phyloP scores from a whole-genome alignment of 2,888 invertebrate genomes.

The Watsonalla cultraria region DNA sequence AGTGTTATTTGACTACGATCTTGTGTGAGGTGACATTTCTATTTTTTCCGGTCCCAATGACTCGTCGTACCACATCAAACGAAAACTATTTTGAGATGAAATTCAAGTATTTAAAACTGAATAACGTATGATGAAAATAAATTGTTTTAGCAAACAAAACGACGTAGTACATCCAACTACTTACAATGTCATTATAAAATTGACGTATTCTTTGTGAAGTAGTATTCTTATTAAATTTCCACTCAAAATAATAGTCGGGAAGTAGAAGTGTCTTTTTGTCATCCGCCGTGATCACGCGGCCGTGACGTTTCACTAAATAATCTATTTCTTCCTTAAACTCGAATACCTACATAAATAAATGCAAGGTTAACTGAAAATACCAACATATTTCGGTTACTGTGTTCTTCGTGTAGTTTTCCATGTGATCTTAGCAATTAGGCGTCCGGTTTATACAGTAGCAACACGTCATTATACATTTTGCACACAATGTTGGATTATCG shows the following conservation, averaged over 20 bases:
- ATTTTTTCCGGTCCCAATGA: not conserved
- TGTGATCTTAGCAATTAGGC: not conserved
- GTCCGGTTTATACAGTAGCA: not conserved
- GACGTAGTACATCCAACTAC: constrained; percentile 6
- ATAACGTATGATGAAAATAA: constrained; percentile 11
- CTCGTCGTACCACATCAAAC: not conserved
- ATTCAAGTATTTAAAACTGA: not conserved
- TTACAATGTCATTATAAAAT: constrained; percentile 14
- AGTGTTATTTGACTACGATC: no score
- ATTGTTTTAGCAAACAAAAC: constrained; percentile 10
- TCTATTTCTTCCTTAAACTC: constrained; percentile 12
- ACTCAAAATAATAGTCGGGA: constrained; percentile 44
- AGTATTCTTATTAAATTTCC: constrained; percentile 29
- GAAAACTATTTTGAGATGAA: no score
- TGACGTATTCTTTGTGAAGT: constrained; percentile 25
- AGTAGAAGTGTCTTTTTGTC: constrained; percentile 42
- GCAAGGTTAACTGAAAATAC: constrained; percentile 10
- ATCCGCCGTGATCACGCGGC: constrained; percentile 27
- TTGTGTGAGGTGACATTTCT: no score
- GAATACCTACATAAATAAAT: not conserved
- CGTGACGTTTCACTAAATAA: constrained; percentile 14
- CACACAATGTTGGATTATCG: no score
- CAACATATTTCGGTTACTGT: not conserved
- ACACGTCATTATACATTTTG: not conserved
- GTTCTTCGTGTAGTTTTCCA: not conserved